Conservation (phyloP, 1,140 invertebrate genomes). For the Yoshiicerus persimilis region DNA sequence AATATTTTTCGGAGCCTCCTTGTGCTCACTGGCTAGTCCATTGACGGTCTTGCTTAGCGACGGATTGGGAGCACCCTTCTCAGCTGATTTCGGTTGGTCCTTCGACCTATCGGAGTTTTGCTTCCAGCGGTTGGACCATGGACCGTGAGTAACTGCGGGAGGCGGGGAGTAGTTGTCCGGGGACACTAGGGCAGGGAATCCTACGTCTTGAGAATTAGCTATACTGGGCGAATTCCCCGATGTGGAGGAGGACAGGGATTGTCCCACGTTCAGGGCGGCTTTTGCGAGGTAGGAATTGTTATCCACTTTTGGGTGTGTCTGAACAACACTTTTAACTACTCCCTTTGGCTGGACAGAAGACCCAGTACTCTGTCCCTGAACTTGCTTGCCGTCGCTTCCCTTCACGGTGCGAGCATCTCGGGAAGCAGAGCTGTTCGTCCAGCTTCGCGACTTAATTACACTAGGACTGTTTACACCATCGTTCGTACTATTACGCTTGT, state of each 20-base stretch:
- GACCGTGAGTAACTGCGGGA: background rate
- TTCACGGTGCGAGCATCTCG: background rate
- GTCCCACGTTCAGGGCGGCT: background rate
- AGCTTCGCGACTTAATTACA: background rate
- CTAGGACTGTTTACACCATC: no score
- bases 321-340: background rate
- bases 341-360: background rate
- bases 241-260: background rate
- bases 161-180: background rate
- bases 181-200: background rate
- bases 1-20: background rate
- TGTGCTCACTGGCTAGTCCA: background rate
- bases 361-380: background rate
- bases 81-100: background rate
- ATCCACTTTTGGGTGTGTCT: background rate
- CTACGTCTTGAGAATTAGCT: background rate
- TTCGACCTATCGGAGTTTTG: background rate
- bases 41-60: background rate
- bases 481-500: background rate
- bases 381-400: background rate
- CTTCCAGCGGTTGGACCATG: background rate
- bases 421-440: background rate
- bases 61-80: background rate
- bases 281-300: background rate
- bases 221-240: background rate